Base-by-base conservation (phyloP, 2,113 vertebrate species). In the Corythornis madagascariensis region DNA sequence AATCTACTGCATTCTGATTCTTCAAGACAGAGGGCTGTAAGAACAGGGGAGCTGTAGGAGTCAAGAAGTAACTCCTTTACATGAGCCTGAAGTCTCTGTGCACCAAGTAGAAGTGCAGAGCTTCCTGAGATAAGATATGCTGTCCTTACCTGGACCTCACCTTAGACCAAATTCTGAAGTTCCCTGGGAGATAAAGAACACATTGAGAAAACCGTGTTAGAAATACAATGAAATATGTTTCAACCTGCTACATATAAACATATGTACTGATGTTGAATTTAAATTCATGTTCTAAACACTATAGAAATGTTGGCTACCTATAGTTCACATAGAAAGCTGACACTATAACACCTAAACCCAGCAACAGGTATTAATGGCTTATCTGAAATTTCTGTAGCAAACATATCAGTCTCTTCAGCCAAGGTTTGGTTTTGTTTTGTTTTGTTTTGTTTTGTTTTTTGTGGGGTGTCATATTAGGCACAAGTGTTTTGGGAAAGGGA, bases 301-400 rank as follows among this genome's bases (percentile, higher is more conserved):
- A 43, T 5, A 45, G 57, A 85, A 52, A 43, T 12, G 18, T 60
- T 93, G 70, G 38, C 20, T 73, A 66, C 57, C 35, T 59, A 7
- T 7, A 75, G 35, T 53, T 74, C 59, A 75, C 31, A 28, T 38
- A 56, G 75, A 55, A 91, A 55, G 43, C 63, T 83, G 79, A 83
- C 63, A 47, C 60, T 63, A 2, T 20, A 75, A 85, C 50, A 64
- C 63, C 59, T 83, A 79, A 88, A 76, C 13, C 35, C 55, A 89
- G 59, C 61, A 65, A 69, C 45, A 60, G 61, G 66, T 89, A 79
- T 91, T 88, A 85, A 91, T 69, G 82, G 79, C 87, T 94, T 95
- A 78, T 47, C 61, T 74, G 19, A 72, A 92, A 26, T 79, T 85
- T 79, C 90, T 69, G 61, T 31, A 55, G 92, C 89, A 94, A 87